Base-by-base conservation (phyloP, 2,888 invertebrate genomes). In the Apodemia zela region DNA sequence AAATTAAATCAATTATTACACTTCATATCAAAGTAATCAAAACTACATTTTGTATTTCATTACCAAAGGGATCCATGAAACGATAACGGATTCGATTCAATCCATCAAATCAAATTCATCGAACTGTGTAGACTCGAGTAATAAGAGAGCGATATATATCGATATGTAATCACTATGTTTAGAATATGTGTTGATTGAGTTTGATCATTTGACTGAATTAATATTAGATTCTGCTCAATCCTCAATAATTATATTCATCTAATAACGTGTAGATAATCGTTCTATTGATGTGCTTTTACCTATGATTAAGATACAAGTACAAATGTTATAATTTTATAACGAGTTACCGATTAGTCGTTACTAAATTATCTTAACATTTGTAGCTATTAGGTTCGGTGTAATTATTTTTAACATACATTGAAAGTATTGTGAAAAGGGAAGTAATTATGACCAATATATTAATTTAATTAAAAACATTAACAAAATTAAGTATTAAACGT, bases 191-290 rank as follows among this genome's bases (percentile, higher is more conserved):
- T 38, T 38, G 42, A 42, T 54, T 25, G 21, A 54, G 54, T 25
- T 54, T 54, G 54, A 54, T 54, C 54, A 54, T 54, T 54, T 54
- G 21, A 54, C 54, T 54, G 25, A 25, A 54, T 54, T 54, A 54
- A 54, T 54, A 54, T 15, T 42, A 42, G 15, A 15, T 54, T 54
- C 54, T 54, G 54, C 6, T 25, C 15, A 54, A 25, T 54, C 15
- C 54, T 21, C 18, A 15, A 54, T 54, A 54, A 54, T 54, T 54
- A 54, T 15, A 13, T 15, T 25, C 5, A 21, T 21, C 25, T 25
- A 25, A 25, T 54, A 54, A 25, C 2, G 54, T 25, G 5, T 21
- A 25, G 25, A 25, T 54, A 54, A 54, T 54, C 54, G 54, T 25
- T 54, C 54, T 15, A 54, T 54, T 15, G 21, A 25, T 21, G 42